Conservation (phyloP, 2,113 vertebrate species). For the Apistogramma diplotaenia region DNA sequence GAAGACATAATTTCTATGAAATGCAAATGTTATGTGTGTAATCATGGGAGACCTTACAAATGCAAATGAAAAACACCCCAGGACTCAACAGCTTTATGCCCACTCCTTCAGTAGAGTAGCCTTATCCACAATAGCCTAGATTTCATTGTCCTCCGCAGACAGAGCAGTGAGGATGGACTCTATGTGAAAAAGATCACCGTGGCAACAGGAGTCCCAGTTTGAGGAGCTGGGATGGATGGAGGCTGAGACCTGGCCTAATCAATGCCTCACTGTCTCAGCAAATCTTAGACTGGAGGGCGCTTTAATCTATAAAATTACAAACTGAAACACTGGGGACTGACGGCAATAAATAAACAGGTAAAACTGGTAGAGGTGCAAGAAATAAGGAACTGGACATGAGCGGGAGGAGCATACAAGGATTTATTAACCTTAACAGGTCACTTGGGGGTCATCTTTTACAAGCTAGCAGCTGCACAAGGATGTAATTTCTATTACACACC, state of each 20-base stretch:
- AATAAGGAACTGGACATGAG: not conserved
- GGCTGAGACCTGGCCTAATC: constrained; percentile 51
- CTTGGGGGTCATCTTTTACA: not conserved
- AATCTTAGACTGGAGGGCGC: constrained; percentile 23
- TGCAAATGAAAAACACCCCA: constrained; percentile 54
- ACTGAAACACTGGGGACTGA: not conserved
- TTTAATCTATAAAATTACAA: constrained; percentile 25
- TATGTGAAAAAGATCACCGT: constrained; percentile 72
- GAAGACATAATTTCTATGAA: constrained; percentile 29
- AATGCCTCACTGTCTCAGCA: constrained; percentile 33
- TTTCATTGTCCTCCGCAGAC: constrained; percentile 63
- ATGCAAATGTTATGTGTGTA: constrained; percentile 50
- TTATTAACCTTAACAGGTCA: constrained; percentile 3
- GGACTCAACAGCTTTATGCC: constrained; percentile 28
- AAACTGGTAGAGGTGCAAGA: not conserved
- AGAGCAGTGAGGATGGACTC: constrained; percentile 55
- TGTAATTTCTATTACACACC: not conserved
- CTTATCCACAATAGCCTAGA: constrained; percentile 50
- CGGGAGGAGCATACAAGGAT: not conserved
- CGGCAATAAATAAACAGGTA: not conserved
- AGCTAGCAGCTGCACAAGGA: not conserved
- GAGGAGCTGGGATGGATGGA: constrained; percentile 47
- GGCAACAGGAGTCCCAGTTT: constrained; percentile 71
- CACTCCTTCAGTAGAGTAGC: constrained; percentile 48
- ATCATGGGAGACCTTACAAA: constrained; percentile 51